Conservation (phyloP, 2,113 vertebrate species). For the Irena cyanogastra region DNA sequence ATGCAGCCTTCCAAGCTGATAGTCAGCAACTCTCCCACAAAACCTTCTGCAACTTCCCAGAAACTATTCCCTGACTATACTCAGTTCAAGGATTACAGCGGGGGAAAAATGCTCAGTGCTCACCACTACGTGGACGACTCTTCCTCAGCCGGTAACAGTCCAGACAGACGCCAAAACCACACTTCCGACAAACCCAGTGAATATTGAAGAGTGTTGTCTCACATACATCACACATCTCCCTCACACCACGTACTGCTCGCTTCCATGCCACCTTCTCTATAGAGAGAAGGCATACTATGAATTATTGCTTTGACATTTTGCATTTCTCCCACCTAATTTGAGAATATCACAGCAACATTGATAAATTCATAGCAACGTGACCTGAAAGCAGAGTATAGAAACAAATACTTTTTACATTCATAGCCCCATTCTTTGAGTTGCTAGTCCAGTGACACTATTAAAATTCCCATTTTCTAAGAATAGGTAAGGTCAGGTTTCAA, state of each 20-base stretch:
- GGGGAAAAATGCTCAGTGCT: slow-evolving; percentile 7
- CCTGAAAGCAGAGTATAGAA: not conserved
- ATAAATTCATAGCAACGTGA: not conserved
- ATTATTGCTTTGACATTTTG: not conserved
- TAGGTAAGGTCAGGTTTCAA: not conserved
- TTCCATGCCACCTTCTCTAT: slow-evolving; percentile 99
- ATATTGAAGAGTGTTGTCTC: slow-evolving; percentile 98
- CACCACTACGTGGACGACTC: slow-evolving; percentile 88
- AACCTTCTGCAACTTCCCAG: not conserved
- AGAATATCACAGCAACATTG: not conserved
- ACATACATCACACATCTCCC: slow-evolving; percentile 98
- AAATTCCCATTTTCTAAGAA: not conserved
- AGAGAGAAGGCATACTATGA: not conserved
- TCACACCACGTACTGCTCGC: slow-evolving; percentile 90
- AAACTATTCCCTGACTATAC: not conserved
- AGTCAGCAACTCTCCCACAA: not conserved
- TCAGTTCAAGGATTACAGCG: not conserved
- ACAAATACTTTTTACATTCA: not conserved
- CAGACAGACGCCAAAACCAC: slow-evolving; percentile 96
- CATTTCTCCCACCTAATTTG: not conserved
- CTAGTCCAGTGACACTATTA: not conserved
- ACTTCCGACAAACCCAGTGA: slow-evolving; percentile 98
- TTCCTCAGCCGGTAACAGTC: slow-evolving; percentile 96
- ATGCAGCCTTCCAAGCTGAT: not conserved
- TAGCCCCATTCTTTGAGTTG: not conserved